Evolutionary conservation across 2,113 vertebrate genomes (phyloP), one percentile per base, ranked within the genome.

Genomic region (Syrmaticus mikado): DNA sequence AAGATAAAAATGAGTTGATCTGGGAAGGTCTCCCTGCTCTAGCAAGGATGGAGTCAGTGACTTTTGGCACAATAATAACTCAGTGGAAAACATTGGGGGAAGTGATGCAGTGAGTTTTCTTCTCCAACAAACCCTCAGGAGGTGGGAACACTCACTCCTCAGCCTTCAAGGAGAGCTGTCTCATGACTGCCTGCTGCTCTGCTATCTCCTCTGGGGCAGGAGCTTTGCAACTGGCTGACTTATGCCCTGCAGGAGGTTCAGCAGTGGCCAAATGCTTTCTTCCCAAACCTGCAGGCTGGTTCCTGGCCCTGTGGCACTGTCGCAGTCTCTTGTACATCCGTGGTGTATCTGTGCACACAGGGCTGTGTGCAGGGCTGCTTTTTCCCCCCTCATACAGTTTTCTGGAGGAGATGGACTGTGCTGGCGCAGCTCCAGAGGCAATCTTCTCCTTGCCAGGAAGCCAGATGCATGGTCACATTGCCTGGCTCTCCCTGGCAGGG

Each of bases 381-480:
- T 55, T 57, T 18, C 17, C 55, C 55, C 55, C 55, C 18, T 19
- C 17, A 32, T 19, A n/a, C 32, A 58, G 32, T 95, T 95, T 94
- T 94, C 92, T 80, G 95, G 93, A 96, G 92, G 91, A 95, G 92
- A 95, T 93, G 97, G 95, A 94, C 86, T 67, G 89, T 0, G 4
- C 76, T 96, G 97, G 97, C 93, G 0, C 0, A 0, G 46, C 43
- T 95, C 97, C 97, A 97, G 92, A 77, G 82, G 90, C 96, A 96
- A 72, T 55, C 61, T 41, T 93, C 50, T 95, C 68, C 52, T 89
- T 97, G 97, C 97, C 97, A 97, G 97, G 89, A 90, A 97, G 95
- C 97, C 97, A 97, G 97, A 97, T 97, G 96, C 95, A 95, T 91
- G 90, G 95, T 95, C 95, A 92, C 93, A 92, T 97, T 97, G 95